Conservation (phyloP, 2,888 invertebrate genomes). For the Eupithecia insigniata region DNA sequence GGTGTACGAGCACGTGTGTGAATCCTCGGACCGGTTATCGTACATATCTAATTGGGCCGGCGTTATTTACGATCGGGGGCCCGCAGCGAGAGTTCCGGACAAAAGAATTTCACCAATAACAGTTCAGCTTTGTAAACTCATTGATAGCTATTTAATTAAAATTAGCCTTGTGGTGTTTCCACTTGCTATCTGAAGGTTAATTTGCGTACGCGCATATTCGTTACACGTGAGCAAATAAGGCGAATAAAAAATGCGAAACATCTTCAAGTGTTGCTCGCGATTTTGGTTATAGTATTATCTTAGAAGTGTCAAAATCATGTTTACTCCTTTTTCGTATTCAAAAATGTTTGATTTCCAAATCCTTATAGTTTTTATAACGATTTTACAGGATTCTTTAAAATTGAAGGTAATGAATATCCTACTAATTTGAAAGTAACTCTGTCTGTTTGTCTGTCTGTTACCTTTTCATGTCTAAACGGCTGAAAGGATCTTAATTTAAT, state of each 20-base stretch:
- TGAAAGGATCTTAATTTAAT: too few species aligned
- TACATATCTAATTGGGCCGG: conserved; percentile 21
- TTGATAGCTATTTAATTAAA: neutral
- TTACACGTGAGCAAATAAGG: neutral
- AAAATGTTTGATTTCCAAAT: too few species aligned
- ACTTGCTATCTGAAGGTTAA: conserved; percentile 4
- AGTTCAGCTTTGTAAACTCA: neutral
- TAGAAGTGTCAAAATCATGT: neutral
- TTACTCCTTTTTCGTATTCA: too few species aligned
- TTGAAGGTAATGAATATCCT: neutral
- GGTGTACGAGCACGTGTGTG: conserved; percentile 23
- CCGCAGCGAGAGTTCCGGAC: conserved; percentile 16
- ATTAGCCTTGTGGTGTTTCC: neutral
- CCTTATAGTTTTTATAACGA: too few species aligned
- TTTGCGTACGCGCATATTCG: neutral
- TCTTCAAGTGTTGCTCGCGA: neutral
- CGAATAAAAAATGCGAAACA: neutral
- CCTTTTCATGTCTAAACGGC: too few species aligned
- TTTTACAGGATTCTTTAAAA: neutral
- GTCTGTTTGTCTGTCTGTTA: too few species aligned
- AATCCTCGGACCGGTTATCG: conserved; percentile 31
- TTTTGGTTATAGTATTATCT: neutral
- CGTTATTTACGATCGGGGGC: conserved; percentile 24
- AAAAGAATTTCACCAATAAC: neutral
- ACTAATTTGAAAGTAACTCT: too few species aligned